phyloP scores from a whole-genome alignment of 2,888 invertebrate species.

The Acronicta alni region DNA sequence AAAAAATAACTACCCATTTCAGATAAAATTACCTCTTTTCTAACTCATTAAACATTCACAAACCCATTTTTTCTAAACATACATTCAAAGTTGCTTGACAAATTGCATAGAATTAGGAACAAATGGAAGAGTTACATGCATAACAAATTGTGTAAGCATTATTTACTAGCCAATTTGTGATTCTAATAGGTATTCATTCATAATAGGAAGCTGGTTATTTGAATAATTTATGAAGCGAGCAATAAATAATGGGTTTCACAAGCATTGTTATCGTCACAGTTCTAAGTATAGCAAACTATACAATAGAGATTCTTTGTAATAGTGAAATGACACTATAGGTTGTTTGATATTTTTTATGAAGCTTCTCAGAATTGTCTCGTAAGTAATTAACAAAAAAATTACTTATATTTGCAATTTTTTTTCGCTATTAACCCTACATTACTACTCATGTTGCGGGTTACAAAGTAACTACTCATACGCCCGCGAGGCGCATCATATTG shows the following conservation, averaged over 20 bases:
- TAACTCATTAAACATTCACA: background rate
- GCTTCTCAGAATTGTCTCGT: too few relatives aligned
- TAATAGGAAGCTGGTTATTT: slow-evolving; percentile 5
- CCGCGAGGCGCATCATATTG: too few relatives aligned
- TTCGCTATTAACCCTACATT: too few relatives aligned
- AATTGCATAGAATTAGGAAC: slow-evolving; percentile 7
- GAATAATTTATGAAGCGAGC: slow-evolving; percentile 30
- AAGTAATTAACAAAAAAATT: too few relatives aligned
- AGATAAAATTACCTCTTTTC: too few relatives aligned
- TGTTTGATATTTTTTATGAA: too few relatives aligned
- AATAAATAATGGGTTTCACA: background rate
- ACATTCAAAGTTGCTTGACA: background rate
- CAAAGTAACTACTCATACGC: too few relatives aligned
- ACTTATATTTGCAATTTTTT: too few relatives aligned
- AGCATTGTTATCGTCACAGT: slow-evolving; percentile 15
- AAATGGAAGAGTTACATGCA: background rate
- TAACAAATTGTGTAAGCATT: slow-evolving; percentile 14
- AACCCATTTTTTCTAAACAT: background rate
- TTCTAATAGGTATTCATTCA: slow-evolving; percentile 43
- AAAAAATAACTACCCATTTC: too few relatives aligned
- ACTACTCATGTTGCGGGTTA: too few relatives aligned
- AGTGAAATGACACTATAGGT: too few relatives aligned
- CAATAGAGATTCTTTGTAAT: background rate
- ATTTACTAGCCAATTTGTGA: slow-evolving; percentile 37
- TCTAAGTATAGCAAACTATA: slow-evolving; percentile 1